These are phyloP conservation scores for Caenorhabditis afra DNA, from an alignment of 2,888 invertebrate genomes.

Conservation along the genomic window DNA sequence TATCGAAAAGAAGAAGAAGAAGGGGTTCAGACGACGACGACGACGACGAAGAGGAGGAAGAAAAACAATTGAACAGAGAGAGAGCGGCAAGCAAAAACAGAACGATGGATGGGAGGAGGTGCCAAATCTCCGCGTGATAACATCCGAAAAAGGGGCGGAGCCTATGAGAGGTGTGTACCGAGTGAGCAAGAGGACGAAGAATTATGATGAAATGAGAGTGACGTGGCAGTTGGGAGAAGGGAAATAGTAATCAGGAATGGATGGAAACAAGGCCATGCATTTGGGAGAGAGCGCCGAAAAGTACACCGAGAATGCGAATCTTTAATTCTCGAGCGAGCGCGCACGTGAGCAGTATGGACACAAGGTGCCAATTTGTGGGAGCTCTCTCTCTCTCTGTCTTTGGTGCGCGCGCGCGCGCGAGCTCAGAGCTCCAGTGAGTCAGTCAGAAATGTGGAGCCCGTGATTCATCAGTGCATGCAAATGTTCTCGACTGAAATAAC, in stretches of 20 bases:
- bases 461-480: not conserved
- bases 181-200: not conserved
- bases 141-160: slow-evolving; percentile 27
- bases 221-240: not conserved
- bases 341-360: not conserved
- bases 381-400: too few species aligned
- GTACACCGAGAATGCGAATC: not conserved
- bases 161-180: slow-evolving; percentile 20
- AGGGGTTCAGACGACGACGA: slow-evolving; percentile 4
- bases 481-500: too few species aligned
- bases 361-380: not conserved
- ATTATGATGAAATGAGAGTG: slow-evolving; percentile 6
- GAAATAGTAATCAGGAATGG: slow-evolving; percentile 39
- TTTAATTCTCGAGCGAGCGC: too few species aligned
- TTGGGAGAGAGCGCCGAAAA: slow-evolving; percentile 3
- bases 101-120: not conserved
- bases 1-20: not conserved
- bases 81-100: too few species aligned
- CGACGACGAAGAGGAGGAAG: not conserved
- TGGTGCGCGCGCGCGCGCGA: not conserved
- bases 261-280: slow-evolving; percentile 34
- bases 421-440: not conserved
- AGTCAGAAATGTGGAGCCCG: not conserved
- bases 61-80: slow-evolving; percentile 5
- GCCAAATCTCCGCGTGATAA: slow-evolving; percentile 28